Percentiles rank a stretch among this genome's conserved stretches.
Conservation (phyloP, 2,888 invertebrate genomes). For the Monochamus alternatus region DNA sequence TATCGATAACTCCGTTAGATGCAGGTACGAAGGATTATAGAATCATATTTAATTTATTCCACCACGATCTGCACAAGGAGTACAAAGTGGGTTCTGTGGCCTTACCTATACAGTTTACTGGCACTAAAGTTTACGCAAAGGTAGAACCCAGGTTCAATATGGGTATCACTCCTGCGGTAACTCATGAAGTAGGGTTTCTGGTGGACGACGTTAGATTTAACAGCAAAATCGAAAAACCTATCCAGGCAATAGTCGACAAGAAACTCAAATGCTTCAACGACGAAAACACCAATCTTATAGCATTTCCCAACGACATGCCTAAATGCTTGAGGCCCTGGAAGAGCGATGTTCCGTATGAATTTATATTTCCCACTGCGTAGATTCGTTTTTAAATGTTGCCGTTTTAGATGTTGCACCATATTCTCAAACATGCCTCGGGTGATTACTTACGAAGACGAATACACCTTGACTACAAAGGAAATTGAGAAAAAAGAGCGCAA, state of each 20-base stretch:
- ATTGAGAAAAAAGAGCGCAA: conserved; percentile 49
- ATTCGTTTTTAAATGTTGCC: neutral
- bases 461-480: conserved; percentile 54
- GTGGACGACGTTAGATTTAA: conserved; percentile 63
- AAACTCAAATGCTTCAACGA: conserved; percentile 47
- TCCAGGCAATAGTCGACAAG: conserved; percentile 56
- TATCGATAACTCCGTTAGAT: conserved; percentile 55
- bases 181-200: conserved; percentile 65
- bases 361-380: neutral
- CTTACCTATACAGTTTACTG: conserved; percentile 26
- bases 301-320: conserved; percentile 68
- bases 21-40: conserved; percentile 54
- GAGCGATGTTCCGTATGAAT: conserved; percentile 51
- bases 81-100: conserved; percentile 44
- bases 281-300: conserved; percentile 59
- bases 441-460: conserved; percentile 52
- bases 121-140: neutral
- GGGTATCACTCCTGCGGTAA: conserved; percentile 64
- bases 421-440: conserved; percentile 62
- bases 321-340: conserved; percentile 63
- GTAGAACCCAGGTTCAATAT: conserved; percentile 58
- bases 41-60: conserved; percentile 59
- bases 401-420: conserved; percentile 64
- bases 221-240: conserved; percentile 57
- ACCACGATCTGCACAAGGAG: conserved; percentile 38